Evolutionary conservation across 2,888 invertebrate genomes (phyloP), one percentile per base, ranked within the genome.

Genomic region (Diarsia mendica): DNA sequence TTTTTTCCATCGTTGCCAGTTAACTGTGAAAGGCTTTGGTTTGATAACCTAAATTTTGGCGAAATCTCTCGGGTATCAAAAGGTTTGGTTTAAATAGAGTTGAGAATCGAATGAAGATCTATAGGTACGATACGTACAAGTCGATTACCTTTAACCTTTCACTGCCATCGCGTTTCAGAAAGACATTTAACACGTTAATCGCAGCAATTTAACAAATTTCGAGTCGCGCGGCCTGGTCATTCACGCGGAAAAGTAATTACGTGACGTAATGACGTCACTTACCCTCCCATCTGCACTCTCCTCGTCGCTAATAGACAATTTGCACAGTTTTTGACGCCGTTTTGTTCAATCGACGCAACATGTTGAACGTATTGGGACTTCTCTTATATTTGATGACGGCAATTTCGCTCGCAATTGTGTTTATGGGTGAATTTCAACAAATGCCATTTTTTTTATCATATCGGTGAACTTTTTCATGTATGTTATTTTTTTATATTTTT

Each of bases 231-330:
- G 83, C 88, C 90, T 91, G 96, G 94, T 93, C 95, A 94, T 92
- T 92, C 95, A 94, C 91, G 95, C 94, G 96, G 95, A 96, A 96
- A 96, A 95, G 95, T 94, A 96, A 96, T 96, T 96, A 95, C 95
- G 93, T 91, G 91, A 91, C 93, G 91, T 95, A 96, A 96, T 95
- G 96, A 95, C 94, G 93, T 95, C 95, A 96, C 94, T 96, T 95
- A 93, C 93, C 92, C 93, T 91, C 91, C 91, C 88, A 85, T 89
- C 86, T 89, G 86, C 89, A 85, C 89, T 86, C 87, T 87, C 86
- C 86, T 87, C 88, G 86, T 88, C 88, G 91, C 92, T 95, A 95
- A 96, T 95, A 94, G 95, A 93, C 94, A 94, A 96, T 96, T 95
- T 95, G 91, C 92, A 90, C 91, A 92, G 90, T 93, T 94, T 93